Conservation (phyloP, 2,888 invertebrate species). For the Euzetes globulus region DNA sequence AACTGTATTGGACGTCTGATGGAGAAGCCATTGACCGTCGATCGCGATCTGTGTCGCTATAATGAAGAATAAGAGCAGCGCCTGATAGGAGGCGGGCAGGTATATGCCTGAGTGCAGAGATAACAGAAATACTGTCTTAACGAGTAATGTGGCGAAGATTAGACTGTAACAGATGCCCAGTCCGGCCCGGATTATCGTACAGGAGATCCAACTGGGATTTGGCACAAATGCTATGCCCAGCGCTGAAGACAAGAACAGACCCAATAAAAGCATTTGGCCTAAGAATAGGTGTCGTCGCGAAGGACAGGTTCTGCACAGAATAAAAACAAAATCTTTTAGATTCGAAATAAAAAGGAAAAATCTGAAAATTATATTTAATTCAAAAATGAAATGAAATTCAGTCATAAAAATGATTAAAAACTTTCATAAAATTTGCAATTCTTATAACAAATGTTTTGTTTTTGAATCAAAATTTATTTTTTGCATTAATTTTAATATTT, state of each 20-base stretch:
- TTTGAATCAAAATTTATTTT: too few relatives aligned
- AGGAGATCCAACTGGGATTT: conserved; percentile 68
- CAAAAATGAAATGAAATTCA: too few relatives aligned
- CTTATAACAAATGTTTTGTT: too few relatives aligned
- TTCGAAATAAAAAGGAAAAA: too few relatives aligned
- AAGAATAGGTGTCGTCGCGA: conserved; percentile 76
- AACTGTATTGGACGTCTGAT: conserved; percentile 46
- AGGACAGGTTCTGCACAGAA: conserved; percentile 56
- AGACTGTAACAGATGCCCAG: conserved; percentile 69
- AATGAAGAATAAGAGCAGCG: conserved; percentile 75
- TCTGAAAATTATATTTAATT: too few relatives aligned
- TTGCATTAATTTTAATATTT: too few relatives aligned
- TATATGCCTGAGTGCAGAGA: conserved; percentile 85
- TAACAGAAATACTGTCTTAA: conserved; percentile 86
- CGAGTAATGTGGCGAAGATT: conserved; percentile 80
- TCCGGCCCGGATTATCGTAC: conserved; percentile 71
- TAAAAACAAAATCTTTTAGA: neutral
- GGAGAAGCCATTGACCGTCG: conserved; percentile 48
- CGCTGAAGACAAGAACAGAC: conserved; percentile 71
- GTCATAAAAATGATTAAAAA: too few relatives aligned
- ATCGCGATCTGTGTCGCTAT: conserved; percentile 68
- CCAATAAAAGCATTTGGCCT: conserved; percentile 70
- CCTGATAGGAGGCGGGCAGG: conserved; percentile 82
- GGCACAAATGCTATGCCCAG: conserved; percentile 69
- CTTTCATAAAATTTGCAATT: too few relatives aligned